Percentiles rank a stretch among this genome's conserved stretches.
Conservation (phyloP, 1,140 invertebrate genomes). For the Anoplophora glabripennis region DNA sequence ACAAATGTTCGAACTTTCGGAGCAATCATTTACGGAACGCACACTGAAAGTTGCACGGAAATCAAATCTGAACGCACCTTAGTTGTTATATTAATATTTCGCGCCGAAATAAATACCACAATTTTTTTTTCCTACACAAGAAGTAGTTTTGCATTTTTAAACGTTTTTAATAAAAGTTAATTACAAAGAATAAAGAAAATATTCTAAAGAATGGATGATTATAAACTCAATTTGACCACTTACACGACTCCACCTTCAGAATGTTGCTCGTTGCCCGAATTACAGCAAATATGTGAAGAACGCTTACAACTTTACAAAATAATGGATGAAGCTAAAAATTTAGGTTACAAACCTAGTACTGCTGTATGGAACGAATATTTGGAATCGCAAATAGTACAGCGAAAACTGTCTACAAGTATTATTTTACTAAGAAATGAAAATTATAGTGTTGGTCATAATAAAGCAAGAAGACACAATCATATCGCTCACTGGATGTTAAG, state of each 20-base stretch:
- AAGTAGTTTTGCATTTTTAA: too few relatives aligned
- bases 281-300: slow-evolving; percentile 2
- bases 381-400: background rate
- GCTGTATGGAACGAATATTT: background rate
- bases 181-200: too few relatives aligned
- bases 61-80: too few relatives aligned
- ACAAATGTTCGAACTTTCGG: too few relatives aligned
- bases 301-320: background rate
- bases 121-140: too few relatives aligned
- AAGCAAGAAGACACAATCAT: slow-evolving; percentile 3
- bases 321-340: background rate
- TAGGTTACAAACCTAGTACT: background rate
- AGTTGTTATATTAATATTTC: too few relatives aligned
- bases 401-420: background rate
- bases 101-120: too few relatives aligned
- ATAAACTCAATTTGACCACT: slow-evolving; percentile 4
- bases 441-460: background rate
- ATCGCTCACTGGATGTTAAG: slow-evolving; percentile 10
- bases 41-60: too few relatives aligned
- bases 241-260: slow-evolving; percentile 2
- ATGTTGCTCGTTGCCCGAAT: background rate
- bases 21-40: too few relatives aligned
- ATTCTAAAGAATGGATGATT: background rate
- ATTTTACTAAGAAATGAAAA: background rate
- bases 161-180: too few relatives aligned